phyloP scores from a whole-genome alignment of 2,888 invertebrate species.

The Cordilura impudica region DNA sequence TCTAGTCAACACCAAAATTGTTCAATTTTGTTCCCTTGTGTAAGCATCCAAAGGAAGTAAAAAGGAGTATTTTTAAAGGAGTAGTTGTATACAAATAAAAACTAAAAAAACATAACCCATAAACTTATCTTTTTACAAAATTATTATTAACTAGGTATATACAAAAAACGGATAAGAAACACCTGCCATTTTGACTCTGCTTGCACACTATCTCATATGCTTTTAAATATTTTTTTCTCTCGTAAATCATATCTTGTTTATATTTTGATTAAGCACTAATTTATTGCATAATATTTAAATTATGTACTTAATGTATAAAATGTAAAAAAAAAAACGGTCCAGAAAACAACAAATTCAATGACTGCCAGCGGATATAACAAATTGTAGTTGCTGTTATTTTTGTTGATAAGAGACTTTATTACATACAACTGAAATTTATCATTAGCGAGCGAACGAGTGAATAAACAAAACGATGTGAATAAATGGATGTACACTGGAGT shows the following conservation, averaged over 20 bases:
- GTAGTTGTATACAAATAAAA: too few species aligned
- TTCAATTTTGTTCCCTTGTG: too few species aligned
- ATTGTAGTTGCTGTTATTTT: slow-evolving; percentile 50
- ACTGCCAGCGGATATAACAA: slow-evolving; percentile 51
- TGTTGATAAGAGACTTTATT: slow-evolving; percentile 62
- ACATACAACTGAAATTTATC: slow-evolving; percentile 60
- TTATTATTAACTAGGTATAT: too few species aligned
- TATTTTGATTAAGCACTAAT: slow-evolving; percentile 58
- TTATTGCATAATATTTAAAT: slow-evolving; percentile 60
- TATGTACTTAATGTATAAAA: slow-evolving; percentile 49
- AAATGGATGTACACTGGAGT: background rate
- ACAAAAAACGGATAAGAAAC: slow-evolving; percentile 23
- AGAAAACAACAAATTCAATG: slow-evolving; percentile 33
- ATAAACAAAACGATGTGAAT: slow-evolving; percentile 9
- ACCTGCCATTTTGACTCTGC: slow-evolving; percentile 13
- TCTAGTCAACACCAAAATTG: too few species aligned
- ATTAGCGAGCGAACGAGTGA: slow-evolving; percentile 26
- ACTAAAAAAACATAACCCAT: too few species aligned
- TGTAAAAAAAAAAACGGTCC: slow-evolving; percentile 18
- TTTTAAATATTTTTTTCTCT: slow-evolving; percentile 20
- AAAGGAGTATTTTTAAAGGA: too few species aligned
- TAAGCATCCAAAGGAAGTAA: too few species aligned
- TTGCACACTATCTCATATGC: background rate
- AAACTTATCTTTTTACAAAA: too few species aligned
- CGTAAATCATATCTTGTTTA: slow-evolving; percentile 50